Evolutionary conservation across 2,113 vertebrate genomes (phyloP), one percentile per base, ranked within the genome.

Genomic region (Grus americana): DNA sequence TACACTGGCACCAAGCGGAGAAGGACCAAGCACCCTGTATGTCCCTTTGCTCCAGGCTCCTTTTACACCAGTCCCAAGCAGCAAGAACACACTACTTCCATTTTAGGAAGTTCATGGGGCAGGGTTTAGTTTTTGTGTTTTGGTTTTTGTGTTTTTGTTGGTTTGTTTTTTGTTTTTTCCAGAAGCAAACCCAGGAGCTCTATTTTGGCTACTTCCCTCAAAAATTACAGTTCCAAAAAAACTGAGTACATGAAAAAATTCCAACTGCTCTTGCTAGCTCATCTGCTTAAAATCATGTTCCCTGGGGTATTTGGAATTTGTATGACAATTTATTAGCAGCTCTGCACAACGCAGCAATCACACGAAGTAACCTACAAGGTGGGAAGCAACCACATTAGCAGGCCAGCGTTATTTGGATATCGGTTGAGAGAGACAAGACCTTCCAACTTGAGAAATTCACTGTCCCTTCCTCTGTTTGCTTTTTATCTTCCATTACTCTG

Each of bases 281-380:
- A 83, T 90, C 90, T 93, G 85, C 83, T 81, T 78, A 88, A 72
- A 79, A 84, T 79, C 92, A 75, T 34, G n/a, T 29, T 95, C 91
- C 88, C 82, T 1, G 0, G 61, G 73, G 86, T 27, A 86, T 71
- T 30, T 46, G 92, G 88, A 50, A 92, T 86, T 70, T 61, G 17
- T 13, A 38, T 4, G 47, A 57, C 9, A 12, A 80, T 95, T 91
- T 95, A 76, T 79, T 42, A 80, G 91, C n/a, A 72, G 88, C 94
- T 70, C 75, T 71, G 46, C 59, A 68, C 36, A 40, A 68, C 4
- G 6, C 81, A 76, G 92, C 74, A 30, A 76, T 40, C 36, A 30
- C 59, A 65, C 9, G 40, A 62, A 93, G 62, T 10, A 65, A 68
- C 67, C 29, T 13, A 46, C 19, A 2, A 80, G 88, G 88, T 61